phyloP scores from a whole-genome alignment of 2,888 invertebrate species.

The Punctoribates punctum region DNA sequence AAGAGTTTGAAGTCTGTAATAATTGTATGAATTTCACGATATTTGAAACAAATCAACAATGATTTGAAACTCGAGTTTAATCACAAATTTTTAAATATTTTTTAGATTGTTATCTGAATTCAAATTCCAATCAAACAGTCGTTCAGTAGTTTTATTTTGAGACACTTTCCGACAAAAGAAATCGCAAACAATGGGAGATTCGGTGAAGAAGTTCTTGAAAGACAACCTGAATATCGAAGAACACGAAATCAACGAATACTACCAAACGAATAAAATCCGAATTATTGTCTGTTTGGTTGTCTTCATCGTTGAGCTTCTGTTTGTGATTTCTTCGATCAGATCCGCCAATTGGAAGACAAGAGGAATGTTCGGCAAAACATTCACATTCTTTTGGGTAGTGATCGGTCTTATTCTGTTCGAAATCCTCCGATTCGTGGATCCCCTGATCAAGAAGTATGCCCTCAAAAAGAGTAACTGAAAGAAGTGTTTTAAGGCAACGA shows the following conservation, averaged over 20 bases:
- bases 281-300: not conserved
- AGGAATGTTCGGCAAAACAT: not conserved
- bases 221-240: not conserved
- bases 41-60: too few relatives aligned
- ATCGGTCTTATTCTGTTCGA: not conserved
- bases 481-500: too few relatives aligned
- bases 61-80: too few relatives aligned
- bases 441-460: not conserved
- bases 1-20: too few relatives aligned
- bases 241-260: not conserved
- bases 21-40: too few relatives aligned
- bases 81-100: too few relatives aligned
- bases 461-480: not conserved
- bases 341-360: conserved; percentile 2
- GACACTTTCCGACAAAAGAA: not conserved
- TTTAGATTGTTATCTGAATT: too few relatives aligned
- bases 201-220: not conserved
- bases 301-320: not conserved
- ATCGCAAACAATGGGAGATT: not conserved
- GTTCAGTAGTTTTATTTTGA: too few relatives aligned
- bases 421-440: not conserved
- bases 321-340: not conserved
- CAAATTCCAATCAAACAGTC: too few relatives aligned
- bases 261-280: not conserved
- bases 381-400: not conserved